These are phyloP conservation scores for Bucorvus abyssinicus DNA, from an alignment of 2,797 vertebrate species.

Conservation along the genomic window DNA sequence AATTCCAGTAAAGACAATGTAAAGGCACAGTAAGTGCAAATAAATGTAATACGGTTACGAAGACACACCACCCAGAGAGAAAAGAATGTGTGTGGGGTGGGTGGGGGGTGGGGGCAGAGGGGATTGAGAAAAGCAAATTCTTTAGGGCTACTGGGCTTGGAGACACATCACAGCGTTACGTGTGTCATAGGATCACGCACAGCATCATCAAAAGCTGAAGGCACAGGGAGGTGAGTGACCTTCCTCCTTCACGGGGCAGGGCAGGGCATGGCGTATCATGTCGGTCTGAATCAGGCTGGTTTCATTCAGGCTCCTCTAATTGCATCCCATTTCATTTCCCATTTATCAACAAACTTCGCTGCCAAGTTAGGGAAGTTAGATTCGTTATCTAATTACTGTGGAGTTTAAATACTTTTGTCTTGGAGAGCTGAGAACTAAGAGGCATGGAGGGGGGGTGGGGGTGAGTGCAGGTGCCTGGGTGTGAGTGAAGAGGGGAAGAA, in stretches of 20 bases:
- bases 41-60: background rate
- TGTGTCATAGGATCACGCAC: background rate
- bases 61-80: background rate
- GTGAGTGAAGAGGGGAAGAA: background rate
- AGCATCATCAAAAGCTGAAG: background rate
- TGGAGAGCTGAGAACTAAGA: background rate
- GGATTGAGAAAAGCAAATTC: background rate
- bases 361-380: background rate
- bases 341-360: background rate
- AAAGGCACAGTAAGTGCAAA: background rate
- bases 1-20: background rate
- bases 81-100: background rate
- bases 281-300: background rate
- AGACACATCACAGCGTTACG: background rate
- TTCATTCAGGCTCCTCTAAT: background rate
- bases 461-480: too few relatives aligned
- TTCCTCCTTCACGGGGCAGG: background rate
- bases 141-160: background rate
- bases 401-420: background rate
- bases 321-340: background rate
- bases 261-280: background rate
- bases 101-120: background rate
- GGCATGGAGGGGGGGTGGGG: too few relatives aligned
- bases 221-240: background rate
- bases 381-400: background rate